Percentiles rank a stretch among this genome's conserved stretches.
phyloP scores from a whole-genome alignment of 2,797 vertebrate species.

The Molossus molossus region DNA sequence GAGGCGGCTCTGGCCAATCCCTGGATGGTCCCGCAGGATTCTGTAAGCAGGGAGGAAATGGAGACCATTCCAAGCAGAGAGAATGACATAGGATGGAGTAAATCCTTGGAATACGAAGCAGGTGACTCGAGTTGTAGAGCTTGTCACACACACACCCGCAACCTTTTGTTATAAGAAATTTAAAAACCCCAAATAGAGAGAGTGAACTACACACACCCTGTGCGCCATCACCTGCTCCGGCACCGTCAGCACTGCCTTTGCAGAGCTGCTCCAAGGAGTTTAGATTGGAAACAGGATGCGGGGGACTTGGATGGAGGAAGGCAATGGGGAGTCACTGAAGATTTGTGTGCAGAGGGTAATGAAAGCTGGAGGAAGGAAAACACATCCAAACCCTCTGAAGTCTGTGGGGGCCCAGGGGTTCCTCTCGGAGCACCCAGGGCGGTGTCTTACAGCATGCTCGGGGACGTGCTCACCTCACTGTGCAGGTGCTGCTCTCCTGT shows the following conservation, averaged over 20 bases:
- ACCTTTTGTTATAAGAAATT: neutral
- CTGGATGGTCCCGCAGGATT: neutral
- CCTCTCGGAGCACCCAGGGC: fast-evolving
- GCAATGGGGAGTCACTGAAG: neutral
- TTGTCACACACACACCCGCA: neutral
- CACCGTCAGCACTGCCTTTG: neutral
- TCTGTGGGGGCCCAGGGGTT: neutral
- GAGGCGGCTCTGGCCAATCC: neutral
- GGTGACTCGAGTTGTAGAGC: neutral
- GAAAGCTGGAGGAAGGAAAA: neutral
- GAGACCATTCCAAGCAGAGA: neutral
- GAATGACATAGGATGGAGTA: neutral
- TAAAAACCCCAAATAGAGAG: neutral
- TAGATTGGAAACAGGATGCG: neutral
- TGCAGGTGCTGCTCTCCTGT: neutral
- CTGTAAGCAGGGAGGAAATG: neutral
- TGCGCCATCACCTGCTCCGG: neutral
- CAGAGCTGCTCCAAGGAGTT: neutral
- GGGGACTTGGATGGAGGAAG: neutral
- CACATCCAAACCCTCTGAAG: neutral
- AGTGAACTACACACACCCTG: neutral
- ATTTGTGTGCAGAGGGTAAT: neutral
- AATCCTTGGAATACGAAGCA: neutral
- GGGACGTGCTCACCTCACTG: neutral
- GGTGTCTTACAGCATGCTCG: fast-evolving